phyloP scores from a whole-genome alignment of 2,113 vertebrate genomes.

The Bubo blakistoni region DNA sequence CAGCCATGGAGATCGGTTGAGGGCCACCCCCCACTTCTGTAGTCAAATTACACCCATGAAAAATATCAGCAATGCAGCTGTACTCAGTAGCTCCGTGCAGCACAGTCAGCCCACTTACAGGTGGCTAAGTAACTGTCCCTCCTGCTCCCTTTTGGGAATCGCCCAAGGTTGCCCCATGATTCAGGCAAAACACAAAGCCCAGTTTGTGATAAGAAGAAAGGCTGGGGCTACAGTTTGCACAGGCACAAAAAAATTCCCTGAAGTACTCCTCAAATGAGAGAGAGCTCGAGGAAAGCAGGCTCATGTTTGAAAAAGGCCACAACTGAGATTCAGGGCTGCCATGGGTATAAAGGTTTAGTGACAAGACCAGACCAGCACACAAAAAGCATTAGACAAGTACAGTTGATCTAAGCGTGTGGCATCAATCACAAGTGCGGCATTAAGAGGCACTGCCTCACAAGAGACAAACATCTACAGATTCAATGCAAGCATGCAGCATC shows the following conservation, averaged over 20 bases:
- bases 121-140: not conserved
- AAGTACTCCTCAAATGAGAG: constrained; percentile 9
- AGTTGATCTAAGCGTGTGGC: constrained; percentile 1
- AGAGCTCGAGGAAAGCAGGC: not conserved
- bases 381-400: constrained; percentile 45
- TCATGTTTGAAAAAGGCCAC: constrained; percentile 27
- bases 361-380: constrained; percentile 41
- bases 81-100: not conserved
- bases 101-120: not conserved
- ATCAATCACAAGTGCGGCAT: constrained; percentile 57
- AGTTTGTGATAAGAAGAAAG: not conserved
- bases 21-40: not conserved
- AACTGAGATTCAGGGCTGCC: constrained; percentile 66
- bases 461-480: constrained; percentile 60
- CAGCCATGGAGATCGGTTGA: constrained; percentile 59
- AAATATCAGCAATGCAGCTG: not conserved
- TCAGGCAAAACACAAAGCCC: constrained; percentile 18
- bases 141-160: not conserved
- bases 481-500: constrained; percentile 85
- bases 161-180: not conserved
- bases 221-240: not conserved
- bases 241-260: not conserved
- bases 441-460: constrained; percentile 43
- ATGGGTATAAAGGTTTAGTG: constrained; percentile 13
- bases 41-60: not conserved